These are phyloP conservation scores for Xerus rutilus DNA, from an alignment of 2,797 vertebrate species.

Conservation along the genomic window DNA sequence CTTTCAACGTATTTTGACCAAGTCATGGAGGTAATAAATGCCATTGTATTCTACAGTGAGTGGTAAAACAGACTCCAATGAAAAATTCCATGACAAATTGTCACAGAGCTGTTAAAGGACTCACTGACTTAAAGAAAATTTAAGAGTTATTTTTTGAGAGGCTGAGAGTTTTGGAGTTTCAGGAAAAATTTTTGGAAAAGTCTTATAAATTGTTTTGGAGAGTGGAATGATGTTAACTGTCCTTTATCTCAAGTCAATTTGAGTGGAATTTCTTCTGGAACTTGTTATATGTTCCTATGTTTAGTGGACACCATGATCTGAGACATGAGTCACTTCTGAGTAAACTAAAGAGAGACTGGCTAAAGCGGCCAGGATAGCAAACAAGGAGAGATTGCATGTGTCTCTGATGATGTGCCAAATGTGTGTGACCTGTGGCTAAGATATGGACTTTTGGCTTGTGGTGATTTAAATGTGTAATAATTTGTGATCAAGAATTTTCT, in stretches of 20 bases:
- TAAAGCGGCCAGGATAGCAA: not conserved
- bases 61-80: not conserved
- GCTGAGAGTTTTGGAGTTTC: not conserved
- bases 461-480: not conserved
- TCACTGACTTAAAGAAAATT: not conserved
- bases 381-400: not conserved
- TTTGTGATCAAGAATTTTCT: not conserved
- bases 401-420: not conserved
- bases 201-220: not conserved
- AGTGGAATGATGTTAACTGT: not conserved
- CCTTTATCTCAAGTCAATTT: accelerated
- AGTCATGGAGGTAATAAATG: not conserved
- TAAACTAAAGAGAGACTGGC: not conserved
- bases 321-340: not conserved
- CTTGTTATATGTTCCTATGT: accelerated
- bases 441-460: not conserved
- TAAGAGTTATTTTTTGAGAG: not conserved
- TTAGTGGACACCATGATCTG: not conserved
- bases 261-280: not conserved
- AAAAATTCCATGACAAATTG: not conserved
- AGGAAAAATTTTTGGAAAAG: not conserved
- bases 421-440: not conserved
- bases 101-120: not conserved
- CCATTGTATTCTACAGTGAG: not conserved
- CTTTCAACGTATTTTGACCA: not conserved